Evolutionary conservation across 2,113 vertebrate species (phyloP), one percentile per base, ranked within the genome.

Genomic region (Melanotaenia duboulayi): DNA sequence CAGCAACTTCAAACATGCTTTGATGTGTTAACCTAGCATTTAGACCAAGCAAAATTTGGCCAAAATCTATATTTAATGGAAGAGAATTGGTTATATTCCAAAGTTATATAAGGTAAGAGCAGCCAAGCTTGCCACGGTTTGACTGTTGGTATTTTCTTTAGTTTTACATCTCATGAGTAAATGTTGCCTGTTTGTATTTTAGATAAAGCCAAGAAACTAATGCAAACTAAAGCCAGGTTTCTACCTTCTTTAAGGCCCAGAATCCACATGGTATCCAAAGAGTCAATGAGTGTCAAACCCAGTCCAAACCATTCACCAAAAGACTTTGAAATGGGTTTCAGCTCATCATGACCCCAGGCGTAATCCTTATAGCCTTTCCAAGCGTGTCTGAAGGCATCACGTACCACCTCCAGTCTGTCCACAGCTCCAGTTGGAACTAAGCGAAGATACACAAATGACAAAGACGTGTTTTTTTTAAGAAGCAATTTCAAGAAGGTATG

Each of bases 221-320:
- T 2, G 56, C 22, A 11, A 28, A 11, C 2, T n/a, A n/a, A n/a
- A n/a, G n/a, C n/a, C n/a, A n/a, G 28, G n/a, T n/a, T n/a, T n/a
- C n/a, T 82, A 99, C 98, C 98, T 94, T 97, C 94, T 80, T 95
- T 96, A 16, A 99, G 91, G 11, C 94, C 96, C 90, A 99, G 58
- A 59, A 99, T 97, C 98, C 97, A 99, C 96, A 99, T 96, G 25
- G 97, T 99, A 88, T 99, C 98, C 93, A 99, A 87, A 7, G 97
- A 93, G 0, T 99, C 98, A 1, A 99, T 90, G 11, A 99, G 92
- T 0, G 97, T 99, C 76, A 99, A 91, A 0, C 97, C 98, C 4
- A 99, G 95, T 19, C 97, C 97, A 32, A 99, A 99, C 97, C 98
- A 99, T 86, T 99, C 97, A 0, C 89, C 94, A 75, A 95, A 97